phyloP scores from a whole-genome alignment of 1,140 invertebrate genomes.

The Oscheius sp. region DNA sequence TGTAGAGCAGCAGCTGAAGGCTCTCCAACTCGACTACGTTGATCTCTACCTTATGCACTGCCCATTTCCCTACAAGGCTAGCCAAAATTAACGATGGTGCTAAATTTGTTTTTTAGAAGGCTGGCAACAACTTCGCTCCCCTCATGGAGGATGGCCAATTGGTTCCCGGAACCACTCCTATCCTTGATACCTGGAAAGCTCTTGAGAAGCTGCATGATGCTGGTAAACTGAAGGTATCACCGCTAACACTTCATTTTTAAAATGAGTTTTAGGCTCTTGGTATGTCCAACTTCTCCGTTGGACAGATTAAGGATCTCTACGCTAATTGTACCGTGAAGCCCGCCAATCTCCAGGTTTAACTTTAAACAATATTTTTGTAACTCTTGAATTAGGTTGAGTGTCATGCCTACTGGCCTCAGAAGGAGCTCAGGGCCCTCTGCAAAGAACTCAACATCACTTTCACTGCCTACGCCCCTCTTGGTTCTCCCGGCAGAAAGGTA shows the following conservation, averaged over 20 bases:
- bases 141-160: slow-evolving; percentile 12
- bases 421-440: slow-evolving; percentile 54
- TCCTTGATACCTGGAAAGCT: slow-evolving; percentile 38
- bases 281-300: slow-evolving; percentile 60
- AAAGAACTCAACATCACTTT: slow-evolving; percentile 45
- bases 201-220: slow-evolving; percentile 51
- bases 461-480: slow-evolving; percentile 60
- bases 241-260: background rate
- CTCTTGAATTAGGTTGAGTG: slow-evolving; percentile 47
- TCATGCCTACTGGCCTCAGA: slow-evolving; percentile 57
- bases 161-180: background rate
- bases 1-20: slow-evolving; percentile 71
- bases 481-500: slow-evolving; percentile 53
- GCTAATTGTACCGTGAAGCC: slow-evolving; percentile 33
- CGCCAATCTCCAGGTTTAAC: slow-evolving; percentile 28
- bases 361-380: background rate
- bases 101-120: background rate
- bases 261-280: slow-evolving; percentile 59
- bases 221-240: slow-evolving; percentile 11
- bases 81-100: slow-evolving; percentile 12
- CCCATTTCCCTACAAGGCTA: slow-evolving; percentile 64
- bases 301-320: slow-evolving; percentile 53
- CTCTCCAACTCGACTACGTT: slow-evolving; percentile 74
- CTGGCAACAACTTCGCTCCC: background rate
- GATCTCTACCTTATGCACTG: slow-evolving; percentile 80